A percentile compares a stretch with the other conserved stretches of the same genome.
These are phyloP conservation scores for Anastatus disparis DNA, from an alignment of 1,140 invertebrate genomes.

Conservation along the genomic window DNA sequence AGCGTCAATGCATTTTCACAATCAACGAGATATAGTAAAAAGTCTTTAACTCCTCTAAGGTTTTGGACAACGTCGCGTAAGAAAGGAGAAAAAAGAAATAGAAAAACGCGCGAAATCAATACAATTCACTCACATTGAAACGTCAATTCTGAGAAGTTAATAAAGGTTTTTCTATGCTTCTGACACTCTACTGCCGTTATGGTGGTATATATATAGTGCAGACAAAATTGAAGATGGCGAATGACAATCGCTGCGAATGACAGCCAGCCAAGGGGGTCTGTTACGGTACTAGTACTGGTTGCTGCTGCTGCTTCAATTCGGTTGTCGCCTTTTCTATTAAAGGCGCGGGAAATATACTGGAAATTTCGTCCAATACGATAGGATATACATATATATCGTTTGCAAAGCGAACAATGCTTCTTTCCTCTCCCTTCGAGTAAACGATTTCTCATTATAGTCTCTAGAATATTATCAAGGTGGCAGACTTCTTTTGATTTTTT, in stretches of 20 bases:
- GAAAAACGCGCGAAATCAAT: constrained; percentile 36
- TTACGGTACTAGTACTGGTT: not conserved
- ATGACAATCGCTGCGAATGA: constrained; percentile 48
- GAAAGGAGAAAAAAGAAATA: too few relatives aligned
- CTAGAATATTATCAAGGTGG: too few relatives aligned
- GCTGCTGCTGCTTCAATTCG: constrained; percentile 10
- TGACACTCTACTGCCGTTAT: constrained; percentile 26
- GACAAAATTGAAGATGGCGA: constrained; percentile 47
- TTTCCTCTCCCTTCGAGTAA: not conserved
- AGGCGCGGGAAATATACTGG: constrained; percentile 16
- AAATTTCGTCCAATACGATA: constrained; percentile 1
- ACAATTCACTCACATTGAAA: constrained; percentile 33
- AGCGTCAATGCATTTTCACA: too few relatives aligned
- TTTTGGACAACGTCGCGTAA: too few relatives aligned
- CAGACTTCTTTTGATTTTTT: too few relatives aligned
- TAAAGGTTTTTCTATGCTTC: constrained; percentile 40
- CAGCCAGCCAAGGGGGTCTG: constrained; percentile 32
- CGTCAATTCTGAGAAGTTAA: constrained; percentile 40
- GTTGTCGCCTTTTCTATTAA: constrained; percentile 40
- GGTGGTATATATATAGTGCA: too few relatives aligned
- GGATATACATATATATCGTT: not conserved
- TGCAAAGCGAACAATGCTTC: constrained; percentile 16
- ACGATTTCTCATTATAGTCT: constrained; percentile 20
- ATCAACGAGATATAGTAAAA: too few relatives aligned
- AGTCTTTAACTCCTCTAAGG: too few relatives aligned